Evolutionary conservation across 2,888 invertebrate species (phyloP).

Genomic region (Cactoblastis cactorum): DNA sequence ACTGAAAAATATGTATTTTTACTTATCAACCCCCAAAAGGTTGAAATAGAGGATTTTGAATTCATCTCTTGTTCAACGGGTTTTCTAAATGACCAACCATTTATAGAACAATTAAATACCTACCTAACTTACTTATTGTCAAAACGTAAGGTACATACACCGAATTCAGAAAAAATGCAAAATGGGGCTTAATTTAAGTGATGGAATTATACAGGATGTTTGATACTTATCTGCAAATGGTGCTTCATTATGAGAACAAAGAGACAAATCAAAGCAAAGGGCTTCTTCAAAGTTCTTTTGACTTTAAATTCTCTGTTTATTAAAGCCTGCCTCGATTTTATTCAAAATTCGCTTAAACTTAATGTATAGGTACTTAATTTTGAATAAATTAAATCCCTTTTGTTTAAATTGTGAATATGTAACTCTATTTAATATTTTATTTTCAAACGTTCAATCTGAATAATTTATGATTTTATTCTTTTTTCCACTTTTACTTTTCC

Average conservation of each 20-base stretch:
- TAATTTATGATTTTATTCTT: too few relatives aligned
- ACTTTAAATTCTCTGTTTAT: constrained; percentile 38
- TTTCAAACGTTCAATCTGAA: too few relatives aligned
- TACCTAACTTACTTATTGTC: too few relatives aligned
- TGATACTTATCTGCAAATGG: constrained; percentile 52
- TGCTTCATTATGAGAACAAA: constrained; percentile 57
- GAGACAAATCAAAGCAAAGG: constrained; percentile 58
- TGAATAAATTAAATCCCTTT: not conserved
- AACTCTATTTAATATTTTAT: too few relatives aligned
- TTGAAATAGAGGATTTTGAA: too few relatives aligned
- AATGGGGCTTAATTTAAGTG: constrained; percentile 34
- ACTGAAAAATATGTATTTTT: too few relatives aligned
- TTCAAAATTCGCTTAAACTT: constrained; percentile 22
- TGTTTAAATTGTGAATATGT: not conserved
- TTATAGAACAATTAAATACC: not conserved
- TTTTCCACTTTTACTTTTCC: too few relatives aligned
- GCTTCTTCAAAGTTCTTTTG: constrained; percentile 48
- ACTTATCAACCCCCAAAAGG: too few relatives aligned
- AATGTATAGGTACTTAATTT: too few relatives aligned
- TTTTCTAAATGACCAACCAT: too few relatives aligned
- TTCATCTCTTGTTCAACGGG: too few relatives aligned
- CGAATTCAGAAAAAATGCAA: constrained; percentile 29
- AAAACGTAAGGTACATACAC: too few relatives aligned
- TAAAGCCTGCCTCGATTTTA: constrained; percentile 16
- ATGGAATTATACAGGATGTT: constrained; percentile 33